Evolutionary conservation across 2,797 vertebrate genomes (phyloP).

Genomic region (Pipistrellus pygmaeus): DNA sequence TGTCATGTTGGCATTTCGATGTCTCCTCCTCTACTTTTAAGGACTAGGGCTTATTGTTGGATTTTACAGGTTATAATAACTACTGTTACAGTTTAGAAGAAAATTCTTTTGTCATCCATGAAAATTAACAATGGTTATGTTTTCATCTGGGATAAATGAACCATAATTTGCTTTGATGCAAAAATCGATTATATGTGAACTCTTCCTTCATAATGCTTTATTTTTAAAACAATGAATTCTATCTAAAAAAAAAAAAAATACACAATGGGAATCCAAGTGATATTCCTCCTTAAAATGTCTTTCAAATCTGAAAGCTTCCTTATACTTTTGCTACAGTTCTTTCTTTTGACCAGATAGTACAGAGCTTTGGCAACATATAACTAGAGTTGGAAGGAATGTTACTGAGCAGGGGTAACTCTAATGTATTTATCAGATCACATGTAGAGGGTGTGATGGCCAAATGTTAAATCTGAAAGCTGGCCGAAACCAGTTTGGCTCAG

Average conservation of each 20-base stretch:
- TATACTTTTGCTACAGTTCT: neutral
- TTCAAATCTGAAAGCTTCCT: constrained; percentile 52
- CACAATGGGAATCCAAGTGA: constrained; percentile 18
- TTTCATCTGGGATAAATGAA: constrained; percentile 66
- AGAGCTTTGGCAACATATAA: neutral
- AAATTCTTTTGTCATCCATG: constrained; percentile 44
- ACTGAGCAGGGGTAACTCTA: neutral
- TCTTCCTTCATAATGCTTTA: constrained; percentile 9
- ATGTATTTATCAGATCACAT: neutral
- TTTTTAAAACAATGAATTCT: constrained; percentile 52
- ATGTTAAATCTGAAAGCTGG: neutral
- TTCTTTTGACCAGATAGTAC: neutral
- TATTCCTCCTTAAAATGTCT: neutral
- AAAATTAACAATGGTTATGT: constrained; percentile 56
- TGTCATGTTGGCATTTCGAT: neutral
- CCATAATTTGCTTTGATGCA: constrained; percentile 66
- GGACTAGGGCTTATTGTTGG: neutral
- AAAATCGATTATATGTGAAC: constrained; percentile 57
- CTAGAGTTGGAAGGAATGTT: neutral
- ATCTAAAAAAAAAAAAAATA: constrained; percentile 39
- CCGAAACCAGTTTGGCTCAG: no score
- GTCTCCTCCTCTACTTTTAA: constrained; percentile 31
- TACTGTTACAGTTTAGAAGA: constrained; percentile 34
- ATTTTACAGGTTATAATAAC: constrained; percentile 55
- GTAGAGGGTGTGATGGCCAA: neutral